Conservation (phyloP, 1,140 invertebrate genomes). For the Chironomus tepperi region DNA sequence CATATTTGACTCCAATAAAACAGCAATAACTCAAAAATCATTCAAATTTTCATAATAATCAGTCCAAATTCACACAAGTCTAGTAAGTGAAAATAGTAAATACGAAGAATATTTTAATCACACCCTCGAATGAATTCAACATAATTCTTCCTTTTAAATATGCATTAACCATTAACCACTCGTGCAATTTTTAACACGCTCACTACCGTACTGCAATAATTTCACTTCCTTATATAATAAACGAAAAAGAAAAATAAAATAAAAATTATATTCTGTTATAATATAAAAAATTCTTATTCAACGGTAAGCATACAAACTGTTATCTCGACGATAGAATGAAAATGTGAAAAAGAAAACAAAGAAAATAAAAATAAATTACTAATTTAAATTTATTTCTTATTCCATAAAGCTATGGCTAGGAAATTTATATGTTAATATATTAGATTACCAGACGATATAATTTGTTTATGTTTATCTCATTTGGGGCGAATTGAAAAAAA, state of each 20-base stretch:
- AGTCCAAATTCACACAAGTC: background rate
- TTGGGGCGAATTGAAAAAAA: background rate
- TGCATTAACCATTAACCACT: background rate
- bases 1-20: too few relatives aligned
- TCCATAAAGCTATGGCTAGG: background rate
- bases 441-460: constrained; percentile 22
- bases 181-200: background rate
- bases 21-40: too few relatives aligned
- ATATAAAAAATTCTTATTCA: background rate
- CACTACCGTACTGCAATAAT: background rate
- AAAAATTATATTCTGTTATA: background rate
- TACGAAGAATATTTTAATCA: background rate
- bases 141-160: background rate
- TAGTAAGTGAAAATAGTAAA: background rate
- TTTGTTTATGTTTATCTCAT: constrained; percentile 23
- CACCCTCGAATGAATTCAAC: background rate
- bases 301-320: background rate
- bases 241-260: background rate
- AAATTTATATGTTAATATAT: constrained; percentile 24
- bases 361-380: background rate
- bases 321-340: background rate
- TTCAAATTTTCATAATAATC: too few relatives aligned
- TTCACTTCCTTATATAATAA: background rate
- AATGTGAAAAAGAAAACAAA: background rate
- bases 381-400: constrained; percentile 24